phyloP scores from a whole-genome alignment of 2,888 invertebrate genomes.

The Desoria tigrina region DNA sequence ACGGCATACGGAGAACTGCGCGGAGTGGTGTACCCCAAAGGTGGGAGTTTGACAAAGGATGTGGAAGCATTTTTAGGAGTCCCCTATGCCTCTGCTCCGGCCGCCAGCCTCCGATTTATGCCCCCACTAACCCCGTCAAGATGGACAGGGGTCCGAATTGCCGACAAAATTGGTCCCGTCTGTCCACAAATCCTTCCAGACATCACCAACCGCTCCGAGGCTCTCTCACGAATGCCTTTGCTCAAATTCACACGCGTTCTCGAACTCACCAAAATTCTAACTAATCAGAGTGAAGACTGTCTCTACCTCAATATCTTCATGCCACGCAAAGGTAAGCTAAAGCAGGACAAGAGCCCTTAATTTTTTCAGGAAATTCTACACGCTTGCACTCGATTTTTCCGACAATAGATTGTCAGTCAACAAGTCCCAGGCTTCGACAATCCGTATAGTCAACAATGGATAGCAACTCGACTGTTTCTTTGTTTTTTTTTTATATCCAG shows the following conservation, averaged over 20 bases:
- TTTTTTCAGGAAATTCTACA: too few species aligned
- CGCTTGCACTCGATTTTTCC: too few species aligned
- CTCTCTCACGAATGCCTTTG: slow-evolving; percentile 53
- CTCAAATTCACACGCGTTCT: slow-evolving; percentile 53
- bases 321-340: slow-evolving; percentile 43
- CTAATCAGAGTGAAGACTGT: slow-evolving; percentile 53
- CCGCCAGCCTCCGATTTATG: slow-evolving; percentile 88
- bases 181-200: slow-evolving; percentile 90
- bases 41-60: slow-evolving; percentile 49
- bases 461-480: too few species aligned
- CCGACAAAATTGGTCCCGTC: slow-evolving; percentile 83
- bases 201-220: slow-evolving; percentile 56
- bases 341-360: neutral
- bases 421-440: too few species aligned
- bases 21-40: slow-evolving; percentile 50
- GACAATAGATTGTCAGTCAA: too few species aligned
- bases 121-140: slow-evolving; percentile 91
- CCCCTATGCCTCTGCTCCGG: slow-evolving; percentile 90
- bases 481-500: too few species aligned
- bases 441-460: too few species aligned
- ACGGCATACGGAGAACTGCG: slow-evolving; percentile 53
- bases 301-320: slow-evolving; percentile 49
- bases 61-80: slow-evolving; percentile 60
- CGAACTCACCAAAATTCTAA: slow-evolving; percentile 49
- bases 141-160: slow-evolving; percentile 86